Percentiles rank a stretch among this genome's conserved stretches.
These are phyloP conservation scores for Macroglossus sobrinus DNA, from an alignment of 2,113 vertebrate species.

Conservation along the genomic window DNA sequence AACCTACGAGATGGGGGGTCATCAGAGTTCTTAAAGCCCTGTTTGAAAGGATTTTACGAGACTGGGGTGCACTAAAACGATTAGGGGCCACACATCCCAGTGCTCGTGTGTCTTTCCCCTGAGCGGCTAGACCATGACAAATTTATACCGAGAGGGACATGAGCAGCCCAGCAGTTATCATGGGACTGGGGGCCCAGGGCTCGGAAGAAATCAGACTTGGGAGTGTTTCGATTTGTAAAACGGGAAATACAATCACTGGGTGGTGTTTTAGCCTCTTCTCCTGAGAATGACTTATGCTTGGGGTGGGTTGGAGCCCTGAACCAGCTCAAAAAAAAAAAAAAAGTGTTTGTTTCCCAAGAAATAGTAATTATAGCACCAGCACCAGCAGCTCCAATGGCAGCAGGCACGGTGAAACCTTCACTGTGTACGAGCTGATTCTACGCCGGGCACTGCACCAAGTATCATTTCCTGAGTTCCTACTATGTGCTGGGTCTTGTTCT, in stretches of 20 bases:
- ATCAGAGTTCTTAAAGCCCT: not conserved
- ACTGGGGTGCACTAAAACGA: not conserved
- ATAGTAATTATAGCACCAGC: not conserved
- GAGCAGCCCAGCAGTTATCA: not conserved
- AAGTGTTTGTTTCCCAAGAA: not conserved
- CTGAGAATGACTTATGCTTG: not conserved
- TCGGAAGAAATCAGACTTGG: not conserved
- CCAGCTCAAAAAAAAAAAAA: not conserved
- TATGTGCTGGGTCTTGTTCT: not conserved
- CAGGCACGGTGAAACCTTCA: not conserved
- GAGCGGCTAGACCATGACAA: not conserved
- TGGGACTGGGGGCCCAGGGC: not conserved
- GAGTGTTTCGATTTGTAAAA: not conserved
- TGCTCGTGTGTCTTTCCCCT: not conserved
- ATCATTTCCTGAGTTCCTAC: not conserved
- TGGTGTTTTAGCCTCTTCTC: not conserved
- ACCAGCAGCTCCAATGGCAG: no score
- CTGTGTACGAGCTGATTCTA: accelerated
- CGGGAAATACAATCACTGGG: not conserved
- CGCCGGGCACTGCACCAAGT: not conserved
- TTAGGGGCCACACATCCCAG: not conserved
- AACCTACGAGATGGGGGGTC: not conserved
- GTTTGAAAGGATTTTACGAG: not conserved
- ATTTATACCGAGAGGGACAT: not conserved
- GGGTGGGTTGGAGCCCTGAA: not conserved